phyloP scores from a whole-genome alignment of 2,888 invertebrate species.

The Tribolium freemani region DNA sequence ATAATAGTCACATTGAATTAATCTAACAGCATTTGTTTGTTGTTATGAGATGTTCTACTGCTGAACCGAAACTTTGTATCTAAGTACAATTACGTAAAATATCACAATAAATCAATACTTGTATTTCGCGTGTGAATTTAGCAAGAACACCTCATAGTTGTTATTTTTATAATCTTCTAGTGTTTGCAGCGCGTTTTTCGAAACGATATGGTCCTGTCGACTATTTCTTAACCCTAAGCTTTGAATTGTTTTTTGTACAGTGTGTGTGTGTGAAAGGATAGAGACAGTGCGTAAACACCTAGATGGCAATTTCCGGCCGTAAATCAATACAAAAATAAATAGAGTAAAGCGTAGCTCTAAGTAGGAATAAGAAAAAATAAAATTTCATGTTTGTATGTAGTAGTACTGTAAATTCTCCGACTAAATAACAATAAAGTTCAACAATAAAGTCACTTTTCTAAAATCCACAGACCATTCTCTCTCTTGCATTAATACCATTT shows the following conservation, averaged over 20 bases:
- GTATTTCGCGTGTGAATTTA: conserved; percentile 6
- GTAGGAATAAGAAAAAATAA: conserved; percentile 21
- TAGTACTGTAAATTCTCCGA: conserved; percentile 9
- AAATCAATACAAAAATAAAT: conserved; percentile 25
- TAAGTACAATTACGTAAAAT: conserved; percentile 32
- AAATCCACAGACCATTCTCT: conserved; percentile 12
- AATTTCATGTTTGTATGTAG: not conserved
- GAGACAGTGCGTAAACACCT: conserved; percentile 28
- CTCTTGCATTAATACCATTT: conserved; percentile 8
- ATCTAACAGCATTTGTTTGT: conserved; percentile 30
- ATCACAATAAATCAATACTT: conserved; percentile 42
- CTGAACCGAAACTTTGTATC: not conserved
- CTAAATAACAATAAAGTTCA: conserved; percentile 27
- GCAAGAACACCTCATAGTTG: conserved; percentile 10
- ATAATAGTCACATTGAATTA: conserved; percentile 25
- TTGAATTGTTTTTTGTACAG: conserved; percentile 11
- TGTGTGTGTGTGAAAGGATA: conserved; percentile 15
- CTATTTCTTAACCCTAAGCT: conserved; percentile 5
- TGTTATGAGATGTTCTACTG: conserved; percentile 24
- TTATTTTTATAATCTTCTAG: not conserved
- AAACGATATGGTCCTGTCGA: conserved; percentile 7
- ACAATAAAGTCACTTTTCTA: conserved; percentile 34
- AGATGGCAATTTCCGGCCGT: conserved; percentile 30
- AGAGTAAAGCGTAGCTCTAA: conserved; percentile 28
- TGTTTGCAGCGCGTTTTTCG: conserved; percentile 10